phyloP scores from a whole-genome alignment of 2,797 vertebrate species.

The Cyprinodon diabolis region DNA sequence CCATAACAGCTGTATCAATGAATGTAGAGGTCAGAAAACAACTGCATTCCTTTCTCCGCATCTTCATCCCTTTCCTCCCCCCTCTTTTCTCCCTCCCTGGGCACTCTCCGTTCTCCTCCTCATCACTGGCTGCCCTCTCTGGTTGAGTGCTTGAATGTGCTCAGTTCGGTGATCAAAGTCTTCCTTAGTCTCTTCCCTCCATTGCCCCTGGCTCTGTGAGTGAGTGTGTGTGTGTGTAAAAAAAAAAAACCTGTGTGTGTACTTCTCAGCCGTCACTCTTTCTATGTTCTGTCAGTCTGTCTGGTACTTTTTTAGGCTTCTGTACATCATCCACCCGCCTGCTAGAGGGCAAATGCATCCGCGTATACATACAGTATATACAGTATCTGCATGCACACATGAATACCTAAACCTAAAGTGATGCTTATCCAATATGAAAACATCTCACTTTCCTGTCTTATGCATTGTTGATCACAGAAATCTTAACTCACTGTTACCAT shows the following conservation, averaged over 20 bases:
- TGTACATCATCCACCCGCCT: constrained; percentile 66
- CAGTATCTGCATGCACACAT: constrained; percentile 8
- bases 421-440: constrained; percentile 64
- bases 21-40: constrained; percentile 71
- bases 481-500: constrained; percentile 41
- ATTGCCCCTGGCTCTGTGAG: constrained; percentile 64
- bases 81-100: constrained; percentile 42
- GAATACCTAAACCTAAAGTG: constrained; percentile 39
- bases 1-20: constrained; percentile 75
- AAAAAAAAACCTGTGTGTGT: constrained; percentile 23
- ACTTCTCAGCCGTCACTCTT: constrained; percentile 61
- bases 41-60: constrained; percentile 21
- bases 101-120: constrained; percentile 64
- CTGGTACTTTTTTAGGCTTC: constrained; percentile 60
- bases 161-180: constrained; percentile 82
- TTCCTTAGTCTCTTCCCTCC: constrained; percentile 77
- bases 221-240: constrained; percentile 32
- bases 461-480: constrained; percentile 62
- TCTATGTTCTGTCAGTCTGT: constrained; percentile 66
- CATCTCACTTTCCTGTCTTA: constrained; percentile 60
- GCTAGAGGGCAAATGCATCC: constrained; percentile 56
- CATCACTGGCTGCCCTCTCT: constrained; percentile 77
- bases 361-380: constrained; percentile 16
- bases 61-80: background rate
- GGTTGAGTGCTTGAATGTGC: constrained; percentile 77